phyloP scores from a whole-genome alignment of 1,140 invertebrate species.

The Palaemon carinicauda region DNA sequence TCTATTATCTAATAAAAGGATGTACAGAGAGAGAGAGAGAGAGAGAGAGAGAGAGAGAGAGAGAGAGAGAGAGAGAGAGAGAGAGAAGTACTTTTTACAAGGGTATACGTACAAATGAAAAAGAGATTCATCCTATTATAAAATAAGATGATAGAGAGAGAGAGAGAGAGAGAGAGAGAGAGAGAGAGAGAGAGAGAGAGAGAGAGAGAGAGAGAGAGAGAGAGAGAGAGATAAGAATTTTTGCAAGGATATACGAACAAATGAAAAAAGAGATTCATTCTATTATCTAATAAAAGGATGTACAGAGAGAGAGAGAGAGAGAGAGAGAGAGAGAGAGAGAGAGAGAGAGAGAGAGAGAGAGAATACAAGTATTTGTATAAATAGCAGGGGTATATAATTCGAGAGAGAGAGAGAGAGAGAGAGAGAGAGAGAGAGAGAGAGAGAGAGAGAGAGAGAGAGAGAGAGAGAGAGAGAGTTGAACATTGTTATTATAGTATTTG shows the following conservation, averaged over 20 bases:
- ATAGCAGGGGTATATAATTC: no score
- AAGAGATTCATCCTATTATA: no score
- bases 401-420: background rate
- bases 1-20: no score
- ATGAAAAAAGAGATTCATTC: no score
- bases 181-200: conserved; percentile 7
- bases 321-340: background rate
- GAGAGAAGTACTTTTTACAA: no score
- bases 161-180: background rate
- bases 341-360: conserved; percentile 15
- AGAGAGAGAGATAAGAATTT: background rate
- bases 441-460: conserved; percentile 6
- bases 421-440: conserved; percentile 24
- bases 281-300: no score
- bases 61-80: background rate
- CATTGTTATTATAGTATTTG: no score
- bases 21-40: background rate
- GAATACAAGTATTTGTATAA: background rate
- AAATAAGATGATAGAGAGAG: no score
- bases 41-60: background rate
- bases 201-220: conserved; percentile 7
- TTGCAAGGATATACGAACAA: no score
- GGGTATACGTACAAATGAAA: no score
- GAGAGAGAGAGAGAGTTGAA: background rate
- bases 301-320: no score